Base-by-base conservation (phyloP, 2,113 vertebrate genomes). In the Caranx ignobilis region DNA sequence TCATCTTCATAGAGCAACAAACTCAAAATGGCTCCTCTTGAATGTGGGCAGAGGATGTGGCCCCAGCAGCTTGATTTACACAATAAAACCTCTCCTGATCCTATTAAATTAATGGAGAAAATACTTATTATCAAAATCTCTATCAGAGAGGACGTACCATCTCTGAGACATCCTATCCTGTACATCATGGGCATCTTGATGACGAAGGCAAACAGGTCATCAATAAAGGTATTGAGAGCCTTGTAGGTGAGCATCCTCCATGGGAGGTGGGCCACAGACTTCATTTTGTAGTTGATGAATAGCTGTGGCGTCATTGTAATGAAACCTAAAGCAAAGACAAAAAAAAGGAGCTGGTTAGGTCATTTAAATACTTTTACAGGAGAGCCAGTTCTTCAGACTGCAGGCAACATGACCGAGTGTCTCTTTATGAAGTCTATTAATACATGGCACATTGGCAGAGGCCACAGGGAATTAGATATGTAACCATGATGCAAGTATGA, bases 171-270 rank as follows among this genome's bases (percentile, higher is more conserved):
- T 88, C 97, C 97, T 90, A 99, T 99, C 91, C 97, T 96, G 90
- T 98, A 99, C 97, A 99, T 98, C 92, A 99, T 97, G 31, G 97
- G 97, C 97, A 98, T 99, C 94, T 96, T 98, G 94, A 99, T 98
- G 94, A 99, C 97, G 0, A 99, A 99, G 90, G 97, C 97, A 64
- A 99, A 99, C 86, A 99, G 94, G 91, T 99, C 97, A 18, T 99
- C 97, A 2, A 99, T 99, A 92, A 99, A 99, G 39, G 97, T 99
- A 90, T 99, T 99, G 76, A 99, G 96, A 34, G 97, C 97, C 89
- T 99, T 99, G 95, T 99, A 99, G 82, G 97, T 99, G 70, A 99
- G 95, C 97, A 99, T 98, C 90, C 97, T 95, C 97, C 97, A 99
- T 0, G 97, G 97, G 91, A 99, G 95, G 90, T 98, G 97, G 47